These are phyloP conservation scores for Seriola rivoliana DNA, from an alignment of 2,113 vertebrate species.

Conservation along the genomic window DNA sequence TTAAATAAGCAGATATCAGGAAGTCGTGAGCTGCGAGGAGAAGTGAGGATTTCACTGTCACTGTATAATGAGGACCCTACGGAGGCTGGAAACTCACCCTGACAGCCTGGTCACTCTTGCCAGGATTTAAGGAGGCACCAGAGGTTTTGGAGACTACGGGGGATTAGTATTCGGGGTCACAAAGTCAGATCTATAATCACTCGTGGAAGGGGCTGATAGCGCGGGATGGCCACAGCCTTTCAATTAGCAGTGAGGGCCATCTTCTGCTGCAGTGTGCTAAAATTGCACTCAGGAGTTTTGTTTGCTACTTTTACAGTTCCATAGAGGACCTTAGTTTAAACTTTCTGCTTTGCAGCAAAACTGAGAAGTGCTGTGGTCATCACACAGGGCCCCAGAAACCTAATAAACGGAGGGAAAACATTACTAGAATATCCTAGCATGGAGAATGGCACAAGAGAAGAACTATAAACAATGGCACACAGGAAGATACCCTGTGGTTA, in stretches of 20 bases:
- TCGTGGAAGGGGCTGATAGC: slow-evolving; percentile 38
- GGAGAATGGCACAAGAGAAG: slow-evolving; percentile 34
- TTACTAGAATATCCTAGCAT: slow-evolving; percentile 53
- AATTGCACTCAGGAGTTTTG: slow-evolving; percentile 30
- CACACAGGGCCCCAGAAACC: slow-evolving; percentile 47
- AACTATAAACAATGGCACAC: slow-evolving; percentile 30
- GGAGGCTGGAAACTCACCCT: slow-evolving; percentile 55
- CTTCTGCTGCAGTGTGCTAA: slow-evolving; percentile 49
- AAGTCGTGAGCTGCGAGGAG: slow-evolving; percentile 34
- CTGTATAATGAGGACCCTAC: slow-evolving; percentile 68
- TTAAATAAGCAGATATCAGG: slow-evolving; percentile 48
- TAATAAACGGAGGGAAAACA: slow-evolving; percentile 34
- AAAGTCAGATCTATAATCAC: slow-evolving; percentile 61
- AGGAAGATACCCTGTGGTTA: slow-evolving; percentile 36
- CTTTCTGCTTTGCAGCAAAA: slow-evolving; percentile 61
- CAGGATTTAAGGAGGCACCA: slow-evolving; percentile 46
- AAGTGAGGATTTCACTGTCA: slow-evolving; percentile 50
- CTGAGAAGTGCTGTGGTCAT: slow-evolving; percentile 63
- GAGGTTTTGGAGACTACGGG: slow-evolving; percentile 39
- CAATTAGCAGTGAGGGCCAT: slow-evolving; percentile 43
- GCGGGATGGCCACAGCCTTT: slow-evolving; percentile 39
- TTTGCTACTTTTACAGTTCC: slow-evolving; percentile 44
- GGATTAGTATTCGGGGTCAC: slow-evolving; percentile 56
- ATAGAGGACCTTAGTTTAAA: slow-evolving; percentile 32
- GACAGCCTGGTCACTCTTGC: slow-evolving; percentile 45